These are phyloP conservation scores for Chirona hameri DNA, from an alignment of 2,888 invertebrate genomes.

Conservation along the genomic window DNA sequence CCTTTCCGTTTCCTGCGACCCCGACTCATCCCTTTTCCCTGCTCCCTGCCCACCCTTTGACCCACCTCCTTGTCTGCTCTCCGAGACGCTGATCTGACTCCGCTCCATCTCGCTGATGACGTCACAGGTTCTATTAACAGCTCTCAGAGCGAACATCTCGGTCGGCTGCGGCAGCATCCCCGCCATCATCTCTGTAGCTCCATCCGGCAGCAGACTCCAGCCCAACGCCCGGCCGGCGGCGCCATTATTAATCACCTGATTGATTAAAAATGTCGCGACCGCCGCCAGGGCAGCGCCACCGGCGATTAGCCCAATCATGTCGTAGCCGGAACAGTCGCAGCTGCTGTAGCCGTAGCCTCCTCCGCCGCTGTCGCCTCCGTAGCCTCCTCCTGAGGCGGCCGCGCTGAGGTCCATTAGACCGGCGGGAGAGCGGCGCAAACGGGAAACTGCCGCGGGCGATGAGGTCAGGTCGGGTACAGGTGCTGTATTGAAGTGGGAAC, in stretches of 20 bases:
- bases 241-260: neutral
- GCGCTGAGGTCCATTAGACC: neutral
- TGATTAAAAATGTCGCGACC: neutral
- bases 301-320: neutral
- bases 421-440: neutral
- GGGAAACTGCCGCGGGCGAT: neutral
- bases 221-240: neutral
- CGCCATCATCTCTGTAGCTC: neutral
- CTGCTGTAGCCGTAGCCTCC: neutral
- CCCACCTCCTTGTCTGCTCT: neutral
- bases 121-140: neutral
- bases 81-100: neutral
- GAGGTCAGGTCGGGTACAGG: too few relatives aligned
- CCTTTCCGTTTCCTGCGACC: too few relatives aligned
- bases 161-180: neutral
- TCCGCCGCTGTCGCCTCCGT: neutral
- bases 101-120: neutral
- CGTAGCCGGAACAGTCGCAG: conserved; percentile 4
- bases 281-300: conserved; percentile 25
- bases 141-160: neutral
- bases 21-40: too few relatives aligned
- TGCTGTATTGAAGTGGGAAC: too few relatives aligned
- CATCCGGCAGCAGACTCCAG: neutral
- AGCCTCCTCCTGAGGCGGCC: neutral
- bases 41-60: neutral